Base-by-base conservation (phyloP, 2,888 invertebrate genomes). In the Clitarchus hookeri region DNA sequence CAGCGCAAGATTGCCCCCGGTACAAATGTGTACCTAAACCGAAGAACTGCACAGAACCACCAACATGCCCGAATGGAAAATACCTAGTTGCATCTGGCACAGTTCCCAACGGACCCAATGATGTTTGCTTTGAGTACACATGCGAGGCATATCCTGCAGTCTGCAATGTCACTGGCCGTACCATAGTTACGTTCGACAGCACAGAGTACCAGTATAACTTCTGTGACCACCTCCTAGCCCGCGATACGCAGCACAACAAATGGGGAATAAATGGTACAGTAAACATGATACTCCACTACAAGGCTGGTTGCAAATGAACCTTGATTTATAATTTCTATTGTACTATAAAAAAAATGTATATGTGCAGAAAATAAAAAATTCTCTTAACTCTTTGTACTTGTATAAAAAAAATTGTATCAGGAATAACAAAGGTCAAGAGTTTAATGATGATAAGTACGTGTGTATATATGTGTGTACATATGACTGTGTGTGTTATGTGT, bases 121-220 rank as follows among this genome's bases (percentile, higher is more conserved):
- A 23, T 23, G 23, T 65, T 13, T 65, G 65, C 65, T 65, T 12
- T 23, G 19, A 65, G 65, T 65, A 65, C 65, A 65, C 65, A 12
- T 65, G 65, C 65, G 19, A 19, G 65, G 84, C 84, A 16, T 65
- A 82, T 23, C 95, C 95, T 87, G 94, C 93, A 54, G 93, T 94
- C 23, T 96, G 96, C 90, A 94, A 94, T 89, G 92, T 97, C n/a
- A 95, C 95, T 0, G 96, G 96, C 0, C 94, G 95, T 85, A 95
- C 95, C 0, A 95, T 97, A 90, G 95, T 93, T 88, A 97, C 97
- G 0, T 97, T 97, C 89, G 97, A 97, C 90, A 94, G 95, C 25
- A 92, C 94, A 0, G 95, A 96, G 89, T 97, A 95, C 90, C 96
- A 96, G 89, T 96, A 96, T 89, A 96, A 97, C 89, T 93, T 96